Conservation (phyloP, 2,888 invertebrate species). For the Epistrophe grossulariae region DNA sequence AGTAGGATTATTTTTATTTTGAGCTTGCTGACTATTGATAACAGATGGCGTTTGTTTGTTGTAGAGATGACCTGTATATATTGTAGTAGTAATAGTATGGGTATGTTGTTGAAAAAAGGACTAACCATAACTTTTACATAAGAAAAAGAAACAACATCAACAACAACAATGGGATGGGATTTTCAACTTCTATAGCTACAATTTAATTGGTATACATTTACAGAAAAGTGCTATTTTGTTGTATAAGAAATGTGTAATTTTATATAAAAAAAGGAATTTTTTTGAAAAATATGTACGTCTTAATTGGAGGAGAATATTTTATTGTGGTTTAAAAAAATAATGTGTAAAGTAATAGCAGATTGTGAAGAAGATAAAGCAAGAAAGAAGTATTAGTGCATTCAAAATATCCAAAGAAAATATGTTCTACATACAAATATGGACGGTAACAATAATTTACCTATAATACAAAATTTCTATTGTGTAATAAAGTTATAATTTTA, state of each 20-base stretch:
- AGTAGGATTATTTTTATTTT: constrained; percentile 76
- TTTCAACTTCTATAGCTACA: constrained; percentile 33
- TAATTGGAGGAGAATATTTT: constrained; percentile 2
- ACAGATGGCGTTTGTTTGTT: constrained; percentile 75
- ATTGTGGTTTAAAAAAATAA: neutral
- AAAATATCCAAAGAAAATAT: neutral
- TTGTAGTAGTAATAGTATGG: constrained; percentile 52
- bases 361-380: constrained; percentile 31
- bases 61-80: constrained; percentile 78
- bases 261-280: neutral
- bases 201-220: constrained; percentile 24
- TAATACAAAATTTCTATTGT: no score
- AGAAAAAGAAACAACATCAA: constrained; percentile 18
- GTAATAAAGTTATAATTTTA: no score
- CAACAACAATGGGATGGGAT: constrained; percentile 25
- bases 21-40: constrained; percentile 76
- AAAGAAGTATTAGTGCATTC: constrained; percentile 37
- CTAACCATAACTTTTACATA: constrained; percentile 35
- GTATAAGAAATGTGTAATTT: constrained; percentile 21
- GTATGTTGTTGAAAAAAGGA: constrained; percentile 51
- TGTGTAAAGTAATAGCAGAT: constrained; percentile 10
- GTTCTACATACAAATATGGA: neutral
- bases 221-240: constrained; percentile 13
- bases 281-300: neutral
- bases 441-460: no score